Base-by-base conservation (phyloP, 2,113 vertebrate genomes). In the human (Homo sapiens) region DNA sequence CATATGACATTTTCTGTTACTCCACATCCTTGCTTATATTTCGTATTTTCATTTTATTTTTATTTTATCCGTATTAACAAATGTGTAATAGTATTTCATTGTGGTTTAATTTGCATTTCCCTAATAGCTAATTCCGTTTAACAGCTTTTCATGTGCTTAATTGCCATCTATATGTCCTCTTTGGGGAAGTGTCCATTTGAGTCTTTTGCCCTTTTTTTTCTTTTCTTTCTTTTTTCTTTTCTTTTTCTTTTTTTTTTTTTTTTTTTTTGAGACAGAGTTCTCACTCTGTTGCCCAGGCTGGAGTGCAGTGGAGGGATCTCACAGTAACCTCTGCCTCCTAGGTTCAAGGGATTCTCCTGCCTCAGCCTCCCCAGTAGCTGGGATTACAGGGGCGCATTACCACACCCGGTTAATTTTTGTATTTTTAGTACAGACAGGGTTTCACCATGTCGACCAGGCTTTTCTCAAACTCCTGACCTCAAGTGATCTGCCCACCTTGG, bases 341-440 rank as follows among this genome's bases (percentile, higher is more conserved):
- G 61, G 12, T 32, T 64, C 27, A 64, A 64, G 61, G 27, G 61
- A 64, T 64, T 64, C 27, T 64, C 27, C 27, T 64, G 61, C 27
- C 27, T 64, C 27, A 64, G 61, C 61, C 61, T 30, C 12, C 61
- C 27, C 27, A 30, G 11, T 13, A 30, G 27, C 61, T 64, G 61
- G 61, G 1, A 30, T 30, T 64, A 64, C 5, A 30, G 61, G 61
- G 0, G 0, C 1, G 2, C 12, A 12, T 64, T 30, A 30, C 27
- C 61, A 64, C 61, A 30, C 12, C 27, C 27, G 2, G 61, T 14
- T 30, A 64, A 64, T 64, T 64, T 64, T 30, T 64, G 61, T 30
- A 64, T 64, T 64, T 30, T 64, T 64, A 64, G 61, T 64, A 12
- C 27, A 64, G 61, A 32, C 61, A 64, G 61, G 27, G 61, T 64